Percentiles rank a stretch among this genome's conserved stretches.
phyloP scores from a whole-genome alignment of 2,888 invertebrate species.

The Meghimatium bilineatum region DNA sequence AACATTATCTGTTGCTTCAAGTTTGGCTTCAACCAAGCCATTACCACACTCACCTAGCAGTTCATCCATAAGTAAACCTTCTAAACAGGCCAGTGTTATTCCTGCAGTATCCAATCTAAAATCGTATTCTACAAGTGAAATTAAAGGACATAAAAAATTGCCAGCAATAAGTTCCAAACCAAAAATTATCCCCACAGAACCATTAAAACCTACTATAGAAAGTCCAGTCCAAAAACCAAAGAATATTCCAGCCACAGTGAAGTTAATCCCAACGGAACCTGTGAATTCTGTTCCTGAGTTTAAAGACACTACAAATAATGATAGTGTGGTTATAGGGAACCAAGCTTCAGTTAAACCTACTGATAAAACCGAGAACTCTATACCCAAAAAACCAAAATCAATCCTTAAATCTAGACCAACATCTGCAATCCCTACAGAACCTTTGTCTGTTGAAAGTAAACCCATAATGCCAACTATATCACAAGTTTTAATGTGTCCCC shows the following conservation, averaged over 20 bases:
- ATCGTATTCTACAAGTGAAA: background rate
- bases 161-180: conserved; percentile 23
- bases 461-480: background rate
- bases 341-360: background rate
- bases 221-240: background rate
- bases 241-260: conserved; percentile 15
- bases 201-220: conserved; percentile 16
- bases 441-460: background rate
- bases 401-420: conserved; percentile 14
- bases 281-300: background rate
- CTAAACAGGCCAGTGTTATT: background rate
- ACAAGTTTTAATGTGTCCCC: background rate
- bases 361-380: background rate
- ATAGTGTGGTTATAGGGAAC: background rate
- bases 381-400: conserved; percentile 10
- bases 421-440: background rate
- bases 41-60: background rate
- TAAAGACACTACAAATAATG: background rate
- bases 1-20: background rate
- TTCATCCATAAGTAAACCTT: background rate
- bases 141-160: background rate
- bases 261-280: conserved; percentile 38
- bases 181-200: conserved; percentile 41
- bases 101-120: background rate
- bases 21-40: background rate